A percentile compares a stretch with the other conserved stretches of the same genome.
phyloP scores from a whole-genome alignment of 2,797 vertebrate species.

The Liparis tanakae region DNA sequence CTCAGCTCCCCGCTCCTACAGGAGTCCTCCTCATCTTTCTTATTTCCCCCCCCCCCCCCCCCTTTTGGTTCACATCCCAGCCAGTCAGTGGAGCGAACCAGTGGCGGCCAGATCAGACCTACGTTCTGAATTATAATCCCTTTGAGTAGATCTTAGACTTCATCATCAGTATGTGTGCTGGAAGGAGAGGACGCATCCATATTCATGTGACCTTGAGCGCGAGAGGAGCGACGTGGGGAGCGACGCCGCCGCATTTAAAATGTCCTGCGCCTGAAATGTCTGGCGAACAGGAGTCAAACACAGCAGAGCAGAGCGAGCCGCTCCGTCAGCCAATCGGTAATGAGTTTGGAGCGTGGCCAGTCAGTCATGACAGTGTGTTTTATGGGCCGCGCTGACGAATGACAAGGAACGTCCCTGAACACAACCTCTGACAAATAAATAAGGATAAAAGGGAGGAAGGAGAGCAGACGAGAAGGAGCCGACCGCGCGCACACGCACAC shows the following conservation, averaged over 20 bases:
- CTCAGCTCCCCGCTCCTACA: conserved; percentile 52
- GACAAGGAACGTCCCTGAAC: conserved; percentile 78
- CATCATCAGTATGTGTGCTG: conserved; percentile 78
- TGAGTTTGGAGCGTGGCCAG: conserved; percentile 79
- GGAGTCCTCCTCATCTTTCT: conserved; percentile 68
- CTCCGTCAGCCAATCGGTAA: conserved; percentile 83
- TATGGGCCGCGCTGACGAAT: conserved; percentile 75
- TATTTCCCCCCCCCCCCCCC: conserved; percentile 37
- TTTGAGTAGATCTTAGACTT: conserved; percentile 82
- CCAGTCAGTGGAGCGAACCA: conserved; percentile 62
- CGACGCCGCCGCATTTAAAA: conserved; percentile 75
- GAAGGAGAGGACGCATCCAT: conserved; percentile 85
- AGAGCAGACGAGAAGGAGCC: conserved; percentile 55
- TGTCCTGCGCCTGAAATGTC: conserved; percentile 77
- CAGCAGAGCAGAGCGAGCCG: conserved; percentile 75
- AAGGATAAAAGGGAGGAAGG: conserved; percentile 75
- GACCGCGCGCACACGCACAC: conserved; percentile 58
- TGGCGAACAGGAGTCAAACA: conserved; percentile 80
- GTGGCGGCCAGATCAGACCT: conserved; percentile 71
- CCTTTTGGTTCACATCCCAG: conserved; percentile 50
- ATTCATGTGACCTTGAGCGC: conserved; percentile 94
- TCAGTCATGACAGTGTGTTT: conserved; percentile 83
- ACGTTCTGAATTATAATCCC: conserved; percentile 78
- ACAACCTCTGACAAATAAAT: conserved; percentile 82
- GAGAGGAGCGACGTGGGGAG: conserved; percentile 66